Percentiles rank a stretch among this genome's conserved stretches.
These are phyloP conservation scores for Malacosoma neustria DNA, from an alignment of 2,888 invertebrate species.

Conservation along the genomic window DNA sequence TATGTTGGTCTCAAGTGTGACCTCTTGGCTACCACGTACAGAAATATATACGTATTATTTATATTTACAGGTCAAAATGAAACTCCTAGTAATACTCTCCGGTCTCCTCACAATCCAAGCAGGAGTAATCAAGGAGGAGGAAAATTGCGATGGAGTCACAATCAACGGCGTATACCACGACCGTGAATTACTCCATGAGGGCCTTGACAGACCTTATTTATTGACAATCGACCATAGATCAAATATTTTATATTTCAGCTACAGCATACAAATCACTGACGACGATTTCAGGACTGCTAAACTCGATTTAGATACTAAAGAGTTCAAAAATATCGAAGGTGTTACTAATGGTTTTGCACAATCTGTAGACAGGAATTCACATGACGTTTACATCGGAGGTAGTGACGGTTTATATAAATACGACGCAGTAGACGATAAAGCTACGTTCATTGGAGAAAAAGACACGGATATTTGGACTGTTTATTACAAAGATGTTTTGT, in stretches of 20 bases:
- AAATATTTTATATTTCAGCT: conserved; percentile 47
- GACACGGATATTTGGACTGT: conserved; percentile 42
- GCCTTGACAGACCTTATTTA: conserved; percentile 41
- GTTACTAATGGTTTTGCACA: conserved; percentile 46
- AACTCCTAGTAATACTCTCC: conserved; percentile 21
- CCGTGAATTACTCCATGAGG: conserved; percentile 30
- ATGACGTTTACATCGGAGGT: conserved; percentile 45
- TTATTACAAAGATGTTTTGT: conserved; percentile 38
- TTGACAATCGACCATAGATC: conserved; percentile 40
- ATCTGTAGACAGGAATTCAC: conserved; percentile 36
- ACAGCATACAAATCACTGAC: conserved; percentile 27
- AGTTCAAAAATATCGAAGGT: conserved; percentile 32
- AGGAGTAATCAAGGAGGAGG: conserved; percentile 25
- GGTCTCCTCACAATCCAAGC: conserved; percentile 24
- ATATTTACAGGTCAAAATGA: conserved; percentile 22
- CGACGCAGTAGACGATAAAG: conserved; percentile 29
- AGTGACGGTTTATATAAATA: conserved; percentile 51
- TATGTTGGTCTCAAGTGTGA: not conserved
- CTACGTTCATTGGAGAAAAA: conserved; percentile 28
- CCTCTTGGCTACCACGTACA: not conserved
- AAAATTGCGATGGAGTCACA: conserved; percentile 28
- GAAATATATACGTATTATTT: not conserved
- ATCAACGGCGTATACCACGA: conserved; percentile 33
- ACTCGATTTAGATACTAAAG: conserved; percentile 39
- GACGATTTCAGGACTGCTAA: conserved; percentile 36